phyloP scores from a whole-genome alignment of 2,888 invertebrate species.

The Hirtodrosophila cameraria region DNA sequence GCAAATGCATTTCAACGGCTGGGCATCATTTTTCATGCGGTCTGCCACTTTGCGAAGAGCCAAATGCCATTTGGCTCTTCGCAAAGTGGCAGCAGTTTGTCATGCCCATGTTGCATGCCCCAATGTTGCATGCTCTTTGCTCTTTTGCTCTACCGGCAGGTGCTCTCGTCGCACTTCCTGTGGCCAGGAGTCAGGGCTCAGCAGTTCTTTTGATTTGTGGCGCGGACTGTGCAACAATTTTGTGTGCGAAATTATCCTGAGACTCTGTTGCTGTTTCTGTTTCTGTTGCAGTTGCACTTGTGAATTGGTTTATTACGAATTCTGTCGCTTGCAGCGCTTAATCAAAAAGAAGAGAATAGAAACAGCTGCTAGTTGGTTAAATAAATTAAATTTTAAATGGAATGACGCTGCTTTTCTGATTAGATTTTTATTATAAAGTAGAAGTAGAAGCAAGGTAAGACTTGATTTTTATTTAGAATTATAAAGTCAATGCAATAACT shows the following conservation, averaged over 20 bases:
- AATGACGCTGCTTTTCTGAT: constrained; percentile 12
- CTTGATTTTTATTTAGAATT: too few species aligned
- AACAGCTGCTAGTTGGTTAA: constrained; percentile 39
- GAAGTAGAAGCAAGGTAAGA: too few species aligned
- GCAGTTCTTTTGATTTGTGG: constrained; percentile 51
- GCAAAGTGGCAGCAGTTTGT: constrained; percentile 60
- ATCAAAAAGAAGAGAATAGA: neutral
- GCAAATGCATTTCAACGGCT: constrained; percentile 64
- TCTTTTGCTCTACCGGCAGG: constrained; percentile 23
- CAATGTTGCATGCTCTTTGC: constrained; percentile 1
- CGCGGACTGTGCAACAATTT: constrained; percentile 33
- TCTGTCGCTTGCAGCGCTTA: constrained; percentile 34
- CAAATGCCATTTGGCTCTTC: constrained; percentile 52
- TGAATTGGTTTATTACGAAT: constrained; percentile 54
- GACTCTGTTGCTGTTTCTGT: too few species aligned
- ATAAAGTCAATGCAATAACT: too few species aligned
- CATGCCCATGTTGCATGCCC: constrained; percentile 34
- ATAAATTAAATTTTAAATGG: constrained; percentile 46
- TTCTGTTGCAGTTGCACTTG: constrained; percentile 56
- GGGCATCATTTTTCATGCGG: constrained; percentile 69
- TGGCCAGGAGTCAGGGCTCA: constrained; percentile 30
- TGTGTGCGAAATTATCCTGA: constrained; percentile 36
- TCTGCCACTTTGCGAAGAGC: constrained; percentile 48
- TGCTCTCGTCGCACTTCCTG: constrained; percentile 27
- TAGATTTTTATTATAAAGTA: constrained; percentile 12